Evolutionary conservation across 1,140 invertebrate species (phyloP).

Genomic region (Leptopilina clavipes): DNA sequence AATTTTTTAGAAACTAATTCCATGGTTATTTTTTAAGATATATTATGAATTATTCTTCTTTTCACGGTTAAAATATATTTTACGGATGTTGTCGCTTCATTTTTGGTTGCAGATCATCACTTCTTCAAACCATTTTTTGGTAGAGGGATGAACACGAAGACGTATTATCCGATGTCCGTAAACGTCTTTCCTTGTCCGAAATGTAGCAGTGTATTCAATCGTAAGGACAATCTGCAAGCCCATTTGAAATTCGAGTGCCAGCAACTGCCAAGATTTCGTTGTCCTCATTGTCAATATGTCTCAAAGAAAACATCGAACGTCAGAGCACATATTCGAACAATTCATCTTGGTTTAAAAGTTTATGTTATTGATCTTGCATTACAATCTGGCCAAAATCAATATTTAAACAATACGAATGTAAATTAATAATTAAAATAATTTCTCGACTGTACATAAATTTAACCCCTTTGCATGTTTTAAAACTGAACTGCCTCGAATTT

Average conservation of each 20-base stretch:
- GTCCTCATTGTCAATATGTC: slow-evolving; percentile 73
- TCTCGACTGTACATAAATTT: background rate
- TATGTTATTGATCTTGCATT: slow-evolving; percentile 59
- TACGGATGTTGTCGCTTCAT: slow-evolving; percentile 25
- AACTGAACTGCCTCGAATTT: too few relatives aligned
- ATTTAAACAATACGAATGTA: background rate
- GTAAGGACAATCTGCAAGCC: slow-evolving; percentile 72
- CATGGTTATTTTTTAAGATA: background rate
- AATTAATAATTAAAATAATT: background rate
- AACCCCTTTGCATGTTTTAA: too few relatives aligned
- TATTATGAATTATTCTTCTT: too few relatives aligned
- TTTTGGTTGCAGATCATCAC: slow-evolving; percentile 58
- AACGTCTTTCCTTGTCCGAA: slow-evolving; percentile 67
- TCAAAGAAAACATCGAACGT: slow-evolving; percentile 72
- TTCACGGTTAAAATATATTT: background rate
- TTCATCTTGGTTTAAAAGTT: slow-evolving; percentile 53
- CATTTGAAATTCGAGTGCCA: slow-evolving; percentile 77
- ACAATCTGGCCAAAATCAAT: background rate
- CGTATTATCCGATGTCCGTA: slow-evolving; percentile 43
- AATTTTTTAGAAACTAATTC: background rate
- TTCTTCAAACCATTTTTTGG: slow-evolving; percentile 40
- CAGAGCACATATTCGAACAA: slow-evolving; percentile 60
- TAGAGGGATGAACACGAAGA: slow-evolving; percentile 47
- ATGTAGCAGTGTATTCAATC: slow-evolving; percentile 73
- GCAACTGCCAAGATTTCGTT: slow-evolving; percentile 75